A percentile compares a stretch with the other conserved stretches of the same genome.
Evolutionary conservation across 1,140 invertebrate species (phyloP).

Genomic region (Melanaphis sacchari): DNA sequence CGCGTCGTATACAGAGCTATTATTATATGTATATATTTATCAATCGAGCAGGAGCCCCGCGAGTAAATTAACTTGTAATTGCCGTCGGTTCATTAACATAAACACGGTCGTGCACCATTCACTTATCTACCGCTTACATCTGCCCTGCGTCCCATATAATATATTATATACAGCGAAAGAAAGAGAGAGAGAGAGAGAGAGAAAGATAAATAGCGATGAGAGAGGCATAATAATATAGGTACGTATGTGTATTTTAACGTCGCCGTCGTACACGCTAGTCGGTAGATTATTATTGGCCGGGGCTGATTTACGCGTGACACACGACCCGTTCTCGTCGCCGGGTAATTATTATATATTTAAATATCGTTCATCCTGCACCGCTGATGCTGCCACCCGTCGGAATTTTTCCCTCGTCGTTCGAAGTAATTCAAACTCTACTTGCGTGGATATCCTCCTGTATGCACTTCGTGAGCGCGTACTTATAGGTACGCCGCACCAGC

Average conservation of each 20-base stretch:
- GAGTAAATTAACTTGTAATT: slow-evolving; percentile 58
- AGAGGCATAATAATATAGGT: not conserved
- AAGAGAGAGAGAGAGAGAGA: not conserved
- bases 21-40: slow-evolving; percentile 53
- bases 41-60: slow-evolving; percentile 42
- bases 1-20: not conserved
- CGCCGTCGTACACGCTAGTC: slow-evolving; percentile 25
- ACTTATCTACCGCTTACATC: slow-evolving; percentile 52
- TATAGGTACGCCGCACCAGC: no score
- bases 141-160: slow-evolving; percentile 17
- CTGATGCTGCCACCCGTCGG: not conserved
- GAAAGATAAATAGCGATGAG: not conserved
- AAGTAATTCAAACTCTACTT: not conserved
- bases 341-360: slow-evolving; percentile 41
- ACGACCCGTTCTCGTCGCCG: slow-evolving; percentile 31
- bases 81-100: slow-evolving; percentile 55
- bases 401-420: not conserved
- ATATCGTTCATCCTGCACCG: not conserved
- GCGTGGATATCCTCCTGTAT: not conserved
- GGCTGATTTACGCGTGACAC: slow-evolving; percentile 53
- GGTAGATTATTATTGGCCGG: slow-evolving; percentile 47
- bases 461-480: not conserved
- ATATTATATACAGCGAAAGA: not conserved
- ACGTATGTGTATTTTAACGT: slow-evolving; percentile 5
- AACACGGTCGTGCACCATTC: slow-evolving; percentile 55